Percentiles rank a stretch among this genome's conserved stretches.
Evolutionary conservation across 2,797 vertebrate genomes (phyloP).

Genomic region (Tympanoctomys barrerae): DNA sequence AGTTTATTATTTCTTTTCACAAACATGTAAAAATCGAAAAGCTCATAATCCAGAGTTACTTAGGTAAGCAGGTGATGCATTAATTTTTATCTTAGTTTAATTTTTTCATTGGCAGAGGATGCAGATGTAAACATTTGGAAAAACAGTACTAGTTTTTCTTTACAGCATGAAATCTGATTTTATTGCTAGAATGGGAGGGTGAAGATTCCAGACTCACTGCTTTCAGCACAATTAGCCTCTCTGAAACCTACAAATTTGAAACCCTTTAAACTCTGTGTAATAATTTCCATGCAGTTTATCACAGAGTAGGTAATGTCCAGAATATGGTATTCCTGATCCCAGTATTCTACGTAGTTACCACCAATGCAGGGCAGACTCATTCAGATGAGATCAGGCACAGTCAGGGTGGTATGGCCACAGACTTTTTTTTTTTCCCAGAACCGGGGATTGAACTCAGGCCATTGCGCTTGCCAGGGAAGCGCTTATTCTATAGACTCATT

Average conservation of each 20-base stretch:
- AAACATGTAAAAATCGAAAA: conserved; percentile 89
- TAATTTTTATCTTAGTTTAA: conserved; percentile 38
- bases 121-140: conserved; percentile 56
- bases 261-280: conserved; percentile 57
- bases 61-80: conserved; percentile 88
- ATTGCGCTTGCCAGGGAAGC: too few relatives aligned
- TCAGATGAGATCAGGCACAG: neutral
- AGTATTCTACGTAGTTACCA: neutral
- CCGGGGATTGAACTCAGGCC: too few relatives aligned
- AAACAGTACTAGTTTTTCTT: conserved; percentile 50
- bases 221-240: conserved; percentile 48
- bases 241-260: conserved; percentile 63
- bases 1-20: conserved; percentile 93
- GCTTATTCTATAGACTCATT: neutral
- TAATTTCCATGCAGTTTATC: conserved; percentile 70
- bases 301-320: conserved; percentile 24
- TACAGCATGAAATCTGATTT: conserved; percentile 54
- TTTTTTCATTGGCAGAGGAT: conserved; percentile 13
- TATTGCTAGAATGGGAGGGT: conserved; percentile 33
- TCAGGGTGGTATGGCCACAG: too few relatives aligned
- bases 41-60: conserved; percentile 92
- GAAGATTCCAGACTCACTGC: conserved; percentile 2
- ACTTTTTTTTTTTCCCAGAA: too few relatives aligned
- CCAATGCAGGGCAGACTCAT: neutral
- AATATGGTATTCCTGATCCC: neutral